Evolutionary conservation across 2,888 invertebrate genomes (phyloP).

Genomic region (Rhagophthalmus giganteus): DNA sequence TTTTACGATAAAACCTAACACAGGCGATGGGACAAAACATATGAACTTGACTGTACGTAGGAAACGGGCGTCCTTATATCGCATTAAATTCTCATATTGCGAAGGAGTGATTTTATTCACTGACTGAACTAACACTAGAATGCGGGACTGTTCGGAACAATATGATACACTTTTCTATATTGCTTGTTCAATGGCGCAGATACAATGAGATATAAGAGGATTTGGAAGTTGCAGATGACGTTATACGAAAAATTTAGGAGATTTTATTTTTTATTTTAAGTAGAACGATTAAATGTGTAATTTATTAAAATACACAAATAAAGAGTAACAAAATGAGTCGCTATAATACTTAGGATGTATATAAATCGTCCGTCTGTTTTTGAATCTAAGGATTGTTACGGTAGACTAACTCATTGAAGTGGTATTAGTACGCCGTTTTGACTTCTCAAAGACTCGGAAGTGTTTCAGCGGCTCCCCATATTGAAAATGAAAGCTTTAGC

Average conservation of each 20-base stretch:
- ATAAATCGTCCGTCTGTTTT: slow-evolving; percentile 3
- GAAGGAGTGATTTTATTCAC: slow-evolving; percentile 46
- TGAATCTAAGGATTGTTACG: slow-evolving; percentile 35
- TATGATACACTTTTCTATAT: slow-evolving; percentile 18
- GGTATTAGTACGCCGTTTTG: slow-evolving; percentile 44
- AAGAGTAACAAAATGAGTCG: slow-evolving; percentile 3
- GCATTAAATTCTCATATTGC: slow-evolving; percentile 42
- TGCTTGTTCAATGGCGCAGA: slow-evolving; percentile 22
- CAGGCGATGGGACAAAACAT: too few species aligned
- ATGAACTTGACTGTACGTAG: too few species aligned
- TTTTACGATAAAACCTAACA: too few species aligned
- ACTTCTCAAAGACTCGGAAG: slow-evolving; percentile 37
- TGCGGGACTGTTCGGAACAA: slow-evolving; percentile 36
- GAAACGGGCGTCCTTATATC: slow-evolving; percentile 34
- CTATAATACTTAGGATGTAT: background rate
- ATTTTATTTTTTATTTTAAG: background rate
- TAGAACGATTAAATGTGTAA: background rate
- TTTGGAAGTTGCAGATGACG: slow-evolving; percentile 6
- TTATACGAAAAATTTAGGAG: background rate
- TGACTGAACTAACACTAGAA: slow-evolving; percentile 44
- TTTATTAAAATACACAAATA: slow-evolving; percentile 4
- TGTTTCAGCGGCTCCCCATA: slow-evolving; percentile 31
- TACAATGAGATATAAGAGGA: slow-evolving; percentile 13
- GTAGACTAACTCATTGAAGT: slow-evolving; percentile 33
- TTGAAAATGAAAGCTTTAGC: slow-evolving; percentile 6